Evolutionary conservation across 2,113 vertebrate genomes (phyloP).

Genomic region (Melanerpes formicivorus): DNA sequence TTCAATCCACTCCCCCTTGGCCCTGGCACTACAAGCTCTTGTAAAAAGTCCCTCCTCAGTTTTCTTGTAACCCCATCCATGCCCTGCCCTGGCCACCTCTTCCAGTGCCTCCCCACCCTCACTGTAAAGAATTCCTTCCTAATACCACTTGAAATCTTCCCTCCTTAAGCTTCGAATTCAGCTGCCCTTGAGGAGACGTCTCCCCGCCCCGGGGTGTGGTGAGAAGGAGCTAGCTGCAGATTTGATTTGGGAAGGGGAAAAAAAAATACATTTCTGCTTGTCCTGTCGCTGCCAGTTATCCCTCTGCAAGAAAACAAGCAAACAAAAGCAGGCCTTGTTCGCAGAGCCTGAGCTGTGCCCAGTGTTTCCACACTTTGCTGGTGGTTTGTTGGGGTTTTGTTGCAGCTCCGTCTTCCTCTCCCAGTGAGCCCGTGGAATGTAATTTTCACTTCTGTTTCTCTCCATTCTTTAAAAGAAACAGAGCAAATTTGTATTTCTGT

Average conservation of each 20-base stretch:
- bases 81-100: too few species aligned
- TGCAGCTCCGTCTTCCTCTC: neutral
- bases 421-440: slow-evolving; percentile 21
- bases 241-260: slow-evolving; percentile 2
- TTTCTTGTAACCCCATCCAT: too few species aligned
- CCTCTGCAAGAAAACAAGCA: neutral
- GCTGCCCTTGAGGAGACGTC: neutral
- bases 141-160: too few species aligned
- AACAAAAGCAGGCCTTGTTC: slow-evolving; percentile 19
- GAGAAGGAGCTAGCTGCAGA: neutral
- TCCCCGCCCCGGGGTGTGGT: neutral
- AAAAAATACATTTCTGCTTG: neutral
- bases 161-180: neutral
- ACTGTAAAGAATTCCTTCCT: too few species aligned
- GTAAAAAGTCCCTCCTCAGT: too few species aligned
- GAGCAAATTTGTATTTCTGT: slow-evolving; percentile 15
- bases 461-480: slow-evolving; percentile 1
- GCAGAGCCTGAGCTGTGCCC: neutral
- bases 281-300: neutral
- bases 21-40: too few species aligned
- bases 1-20: too few species aligned
- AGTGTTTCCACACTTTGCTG: neutral
- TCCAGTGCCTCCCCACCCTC: too few species aligned
- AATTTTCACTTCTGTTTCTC: slow-evolving; percentile 40
- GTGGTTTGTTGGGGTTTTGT: neutral